A percentile compares a stretch with the other conserved stretches of the same genome.
These are phyloP conservation scores for Caenorhabditis sulstoni DNA, from an alignment of 2,888 invertebrate genomes.

Conservation along the genomic window DNA sequence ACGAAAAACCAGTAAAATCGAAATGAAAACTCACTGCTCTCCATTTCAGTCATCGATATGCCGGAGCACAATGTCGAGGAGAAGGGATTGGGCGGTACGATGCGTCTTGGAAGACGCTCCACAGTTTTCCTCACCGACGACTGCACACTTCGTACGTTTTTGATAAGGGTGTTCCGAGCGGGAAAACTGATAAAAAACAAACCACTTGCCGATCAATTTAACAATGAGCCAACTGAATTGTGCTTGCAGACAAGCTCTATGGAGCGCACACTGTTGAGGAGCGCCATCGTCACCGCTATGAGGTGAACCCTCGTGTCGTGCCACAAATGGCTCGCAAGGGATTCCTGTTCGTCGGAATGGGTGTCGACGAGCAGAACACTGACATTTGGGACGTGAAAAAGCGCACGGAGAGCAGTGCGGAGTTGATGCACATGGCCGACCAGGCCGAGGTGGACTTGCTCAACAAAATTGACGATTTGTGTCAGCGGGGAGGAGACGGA, in stretches of 20 bases:
- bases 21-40: too few species aligned
- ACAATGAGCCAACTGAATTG: neutral
- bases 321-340: conserved; percentile 88
- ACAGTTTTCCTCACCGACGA: conserved; percentile 87
- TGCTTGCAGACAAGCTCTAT: conserved; percentile 70
- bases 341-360: conserved; percentile 88
- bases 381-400: conserved; percentile 56
- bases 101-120: conserved; percentile 94
- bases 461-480: conserved; percentile 74
- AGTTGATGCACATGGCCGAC: conserved; percentile 70
- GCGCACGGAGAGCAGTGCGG: conserved; percentile 71
- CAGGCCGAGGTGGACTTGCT: conserved; percentile 63
- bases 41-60: conserved; percentile 87
- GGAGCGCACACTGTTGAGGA: conserved; percentile 87
- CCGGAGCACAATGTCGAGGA: conserved; percentile 95
- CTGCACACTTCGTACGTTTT: conserved; percentile 81
- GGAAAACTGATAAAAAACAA: neutral
- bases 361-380: conserved; percentile 83
- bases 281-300: conserved; percentile 96
- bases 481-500: conserved; percentile 76
- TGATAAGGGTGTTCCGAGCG: neutral
- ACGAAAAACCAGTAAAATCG: neutral
- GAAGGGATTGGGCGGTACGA: conserved; percentile 91
- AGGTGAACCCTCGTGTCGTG: conserved; percentile 91
- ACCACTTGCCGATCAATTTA: neutral